Conservation (phyloP, 2,888 invertebrate genomes). For the Eupeodes latifasciatus region DNA sequence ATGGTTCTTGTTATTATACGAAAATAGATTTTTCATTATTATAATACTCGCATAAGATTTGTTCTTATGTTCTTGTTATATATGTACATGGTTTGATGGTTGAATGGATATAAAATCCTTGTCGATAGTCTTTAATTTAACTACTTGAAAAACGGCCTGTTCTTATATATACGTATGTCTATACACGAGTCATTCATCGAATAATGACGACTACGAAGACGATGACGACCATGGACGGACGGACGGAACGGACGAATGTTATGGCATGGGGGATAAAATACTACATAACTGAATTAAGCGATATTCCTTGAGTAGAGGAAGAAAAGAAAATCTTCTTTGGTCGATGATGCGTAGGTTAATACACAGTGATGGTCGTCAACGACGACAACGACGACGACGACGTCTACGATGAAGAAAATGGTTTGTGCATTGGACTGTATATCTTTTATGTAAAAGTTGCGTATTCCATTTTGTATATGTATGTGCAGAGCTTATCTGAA, state of each 20-base stretch:
- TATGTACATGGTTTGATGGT: neutral
- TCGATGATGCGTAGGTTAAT: conserved; percentile 16
- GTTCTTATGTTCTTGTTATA: neutral
- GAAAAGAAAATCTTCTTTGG: neutral
- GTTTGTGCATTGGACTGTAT: conserved; percentile 16
- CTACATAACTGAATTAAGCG: neutral
- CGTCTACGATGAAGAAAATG: too few species aligned
- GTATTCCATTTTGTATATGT: neutral
- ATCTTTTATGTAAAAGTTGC: neutral
- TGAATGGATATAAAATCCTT: neutral
- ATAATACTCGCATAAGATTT: conserved; percentile 8
- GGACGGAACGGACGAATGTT: neutral
- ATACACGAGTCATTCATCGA: neutral
- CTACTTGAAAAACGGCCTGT: conserved; percentile 1
- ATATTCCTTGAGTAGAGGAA: conserved; percentile 1
- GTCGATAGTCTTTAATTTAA: conserved; percentile 20
- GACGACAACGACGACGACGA: too few species aligned
- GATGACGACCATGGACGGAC: neutral
- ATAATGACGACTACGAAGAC: neutral
- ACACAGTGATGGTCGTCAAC: neutral
- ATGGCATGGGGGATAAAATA: neutral
- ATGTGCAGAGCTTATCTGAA: neutral
- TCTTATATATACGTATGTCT: too few species aligned
- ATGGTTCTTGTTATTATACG: conserved; percentile 31
- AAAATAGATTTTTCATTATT: conserved; percentile 36